Base-by-base conservation (phyloP, 1,140 invertebrate genomes). In the Drosophila pseudoananassae region DNA sequence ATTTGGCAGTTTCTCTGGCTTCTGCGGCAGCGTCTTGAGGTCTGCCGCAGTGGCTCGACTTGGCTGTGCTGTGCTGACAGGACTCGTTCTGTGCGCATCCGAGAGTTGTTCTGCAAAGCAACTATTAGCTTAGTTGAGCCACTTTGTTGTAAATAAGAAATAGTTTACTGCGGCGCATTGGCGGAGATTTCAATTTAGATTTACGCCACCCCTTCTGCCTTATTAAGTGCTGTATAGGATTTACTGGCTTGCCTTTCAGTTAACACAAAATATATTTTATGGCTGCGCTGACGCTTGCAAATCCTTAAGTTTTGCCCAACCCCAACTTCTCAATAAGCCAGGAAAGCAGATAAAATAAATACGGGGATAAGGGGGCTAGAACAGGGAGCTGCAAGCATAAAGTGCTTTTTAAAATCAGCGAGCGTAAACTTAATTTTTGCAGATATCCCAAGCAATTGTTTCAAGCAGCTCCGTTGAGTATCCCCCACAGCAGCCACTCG, bases 341-440 rank as follows among this genome's bases (percentile, higher is more conserved):
- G 40, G 49, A 45, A 40, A 38, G 47, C 50, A 36, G 47, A 71
- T 80, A 72, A 45, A 31, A 49, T 51, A 46, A 45, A 17, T 8
- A 4, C 40, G 40, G 40, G 1, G 40, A 43, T 17, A 27, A 27
- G 25, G 25, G 25, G 25, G 5, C 25, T 27, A 27, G 5, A 27
- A 7, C 14, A 25, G 40, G 45, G 14, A 6, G 2, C 5, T 3
- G 40, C 14, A 58, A 31, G 58, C 64, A 64, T 65, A 63, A 77
- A 60, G 59, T 74, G 81, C 65, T 63, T 78, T 87, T 88, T 76
- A 75, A 87, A 87, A 60, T 78, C 82, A 88, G 61, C 31, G 10
- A 87, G 82, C 83, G 78, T 88, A 69, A 87, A 87, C 69, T 82
- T 87, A 87, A 88, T 87, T 87, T 78, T 61, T 87, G 54, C 70